Evolutionary conservation across 2,888 invertebrate genomes (phyloP), one percentile per base, ranked within the genome.

Genomic region (Auanema freiburgensis): DNA sequence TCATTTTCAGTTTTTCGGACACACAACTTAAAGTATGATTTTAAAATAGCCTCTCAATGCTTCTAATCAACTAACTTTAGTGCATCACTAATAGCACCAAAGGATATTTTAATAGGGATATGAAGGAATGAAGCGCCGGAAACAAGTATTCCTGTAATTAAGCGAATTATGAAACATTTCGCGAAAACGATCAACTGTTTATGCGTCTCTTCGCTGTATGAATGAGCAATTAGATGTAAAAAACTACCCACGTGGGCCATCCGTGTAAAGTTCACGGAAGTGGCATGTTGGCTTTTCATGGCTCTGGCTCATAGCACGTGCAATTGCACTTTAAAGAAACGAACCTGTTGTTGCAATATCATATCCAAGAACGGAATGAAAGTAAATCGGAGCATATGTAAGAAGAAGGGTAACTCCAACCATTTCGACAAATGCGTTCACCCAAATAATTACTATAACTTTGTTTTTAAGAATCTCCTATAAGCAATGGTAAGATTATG

Each of bases 371-470:
- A 72, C 79, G 57, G 76, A 74, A 50, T 71, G 65, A 58, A 78
- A 71, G 60, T 80, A 80, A 11, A 76, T 71, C 21, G 80, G 79
- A 23, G 76, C 71, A 59, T 80, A 80, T 18, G 80, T 80, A 33
- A 80, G 62, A 18, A 80, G 71, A 42, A 80, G 71, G 18, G 78
- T 78, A n/a, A 78, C 67, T 1, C 77, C 72, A 41, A 77, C 73
- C 67, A 80, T 75, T 58, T 80, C 80, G 24, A 74, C 76, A 41
- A 80, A 76, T 0, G 80, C 76, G 60, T 80, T 79, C 40, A 74
- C 58, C 80, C 78, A 79, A 5, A 79, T 71, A 14, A 69, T 69
- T 49, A 74, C 40, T n/a, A 79, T 75, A 2, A 74, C 71, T 16
- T 71, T 68, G 65, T 78, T 77, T 61, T 68, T 76, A 66, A 69